phyloP scores from a whole-genome alignment of 2,888 invertebrate species.

The Chloroclysta siterata region DNA sequence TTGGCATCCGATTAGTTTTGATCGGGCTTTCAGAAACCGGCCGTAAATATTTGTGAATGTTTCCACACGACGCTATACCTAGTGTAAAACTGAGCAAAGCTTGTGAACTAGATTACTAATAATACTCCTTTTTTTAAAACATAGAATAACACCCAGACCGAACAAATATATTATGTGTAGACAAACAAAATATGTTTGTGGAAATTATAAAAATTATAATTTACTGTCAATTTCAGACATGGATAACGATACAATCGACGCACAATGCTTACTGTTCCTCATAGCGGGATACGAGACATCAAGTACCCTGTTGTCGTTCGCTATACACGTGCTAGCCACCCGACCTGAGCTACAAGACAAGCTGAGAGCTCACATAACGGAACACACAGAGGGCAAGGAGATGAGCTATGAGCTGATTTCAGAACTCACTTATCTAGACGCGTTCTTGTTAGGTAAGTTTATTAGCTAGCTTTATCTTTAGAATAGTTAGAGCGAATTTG shows the following conservation, averaged over 20 bases:
- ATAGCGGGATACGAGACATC: constrained; percentile 87
- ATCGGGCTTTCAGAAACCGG: too few relatives aligned
- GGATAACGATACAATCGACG: constrained; percentile 82
- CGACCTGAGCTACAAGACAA: constrained; percentile 76
- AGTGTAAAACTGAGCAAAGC: too few relatives aligned
- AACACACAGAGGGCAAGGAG: constrained; percentile 68
- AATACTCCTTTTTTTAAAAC: too few relatives aligned
- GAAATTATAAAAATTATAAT: neutral
- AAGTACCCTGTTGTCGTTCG: constrained; percentile 83
- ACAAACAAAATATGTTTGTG: too few relatives aligned
- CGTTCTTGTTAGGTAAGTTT: constrained; percentile 64
- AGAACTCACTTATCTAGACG: constrained; percentile 70
- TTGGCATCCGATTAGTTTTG: too few relatives aligned
- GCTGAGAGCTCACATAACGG: constrained; percentile 69
- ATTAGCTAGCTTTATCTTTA: neutral
- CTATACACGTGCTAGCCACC: constrained; percentile 80
- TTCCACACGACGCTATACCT: too few relatives aligned
- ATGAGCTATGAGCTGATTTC: constrained; percentile 68
- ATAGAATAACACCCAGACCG: too few relatives aligned
- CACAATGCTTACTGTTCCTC: constrained; percentile 85
- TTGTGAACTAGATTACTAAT: too few relatives aligned
- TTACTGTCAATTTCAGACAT: constrained; percentile 57
- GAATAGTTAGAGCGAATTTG: too few relatives aligned
- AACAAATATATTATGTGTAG: too few relatives aligned
- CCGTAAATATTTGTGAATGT: too few relatives aligned